phyloP scores from a whole-genome alignment of 2,888 invertebrate genomes.

The Leptinotarsa juncta region DNA sequence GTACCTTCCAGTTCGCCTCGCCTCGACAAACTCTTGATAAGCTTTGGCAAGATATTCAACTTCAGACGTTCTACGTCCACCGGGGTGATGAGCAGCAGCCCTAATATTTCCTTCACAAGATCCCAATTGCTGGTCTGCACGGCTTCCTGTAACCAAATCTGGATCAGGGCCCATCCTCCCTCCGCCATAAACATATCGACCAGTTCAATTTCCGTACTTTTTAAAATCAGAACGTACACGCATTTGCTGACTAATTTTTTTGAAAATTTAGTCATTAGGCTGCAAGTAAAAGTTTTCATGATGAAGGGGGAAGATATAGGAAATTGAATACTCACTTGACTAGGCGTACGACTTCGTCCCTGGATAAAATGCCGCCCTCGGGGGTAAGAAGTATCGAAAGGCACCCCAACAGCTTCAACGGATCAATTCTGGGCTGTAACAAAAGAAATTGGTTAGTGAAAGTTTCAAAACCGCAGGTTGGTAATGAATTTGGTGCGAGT shows the following conservation, averaged over 20 bases:
- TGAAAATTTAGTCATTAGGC: conserved; percentile 95
- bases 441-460: conserved; percentile 18
- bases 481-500: background rate
- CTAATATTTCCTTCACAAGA: conserved; percentile 86
- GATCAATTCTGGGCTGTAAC: conserved; percentile 92
- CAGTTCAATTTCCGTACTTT: conserved; percentile 85
- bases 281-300: conserved; percentile 62
- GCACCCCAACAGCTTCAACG: conserved; percentile 88
- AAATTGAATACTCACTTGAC: conserved; percentile 75
- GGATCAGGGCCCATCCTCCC: conserved; percentile 92
- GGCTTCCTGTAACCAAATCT: conserved; percentile 91
- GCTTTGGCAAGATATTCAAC: conserved; percentile 91
- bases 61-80: conserved; percentile 91
- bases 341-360: conserved; percentile 87
- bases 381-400: conserved; percentile 86
- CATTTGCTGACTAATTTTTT: conserved; percentile 96
- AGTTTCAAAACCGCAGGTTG: conserved; percentile 12
- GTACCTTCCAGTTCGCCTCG: conserved; percentile 85
- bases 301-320: conserved; percentile 22
- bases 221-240: conserved; percentile 92
- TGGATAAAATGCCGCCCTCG: conserved; percentile 88
- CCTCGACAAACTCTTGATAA: conserved; percentile 88
- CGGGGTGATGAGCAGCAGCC: conserved; percentile 86
- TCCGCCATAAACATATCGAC: conserved; percentile 89
- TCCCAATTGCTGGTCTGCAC: conserved; percentile 87